Percentiles rank a stretch among this genome's conserved stretches.
Evolutionary conservation across 2,113 vertebrate genomes (phyloP).

Genomic region (Protobothrops mucrosquamatus): DNA sequence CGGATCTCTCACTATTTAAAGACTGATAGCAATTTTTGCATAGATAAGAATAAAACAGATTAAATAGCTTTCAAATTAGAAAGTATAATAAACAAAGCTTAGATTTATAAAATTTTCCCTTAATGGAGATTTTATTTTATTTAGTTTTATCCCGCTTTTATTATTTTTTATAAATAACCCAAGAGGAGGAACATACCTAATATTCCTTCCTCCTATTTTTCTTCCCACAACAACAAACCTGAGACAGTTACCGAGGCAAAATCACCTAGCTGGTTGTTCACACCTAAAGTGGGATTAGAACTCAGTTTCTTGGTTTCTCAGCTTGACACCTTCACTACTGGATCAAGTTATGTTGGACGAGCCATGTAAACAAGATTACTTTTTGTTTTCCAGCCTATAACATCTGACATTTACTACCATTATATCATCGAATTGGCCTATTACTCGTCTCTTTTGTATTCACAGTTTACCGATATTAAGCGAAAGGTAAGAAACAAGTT

Average conservation of each 20-base stretch:
- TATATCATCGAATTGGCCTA: conserved; percentile 91
- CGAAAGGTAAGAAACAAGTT: conserved; percentile 85
- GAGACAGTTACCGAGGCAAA: not conserved
- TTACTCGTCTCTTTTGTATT: conserved; percentile 98
- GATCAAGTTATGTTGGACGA: not conserved
- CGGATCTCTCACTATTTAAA: not conserved
- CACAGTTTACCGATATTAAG: conserved; percentile 97
- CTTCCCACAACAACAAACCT: not conserved
- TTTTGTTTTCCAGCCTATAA: conserved; percentile 79
- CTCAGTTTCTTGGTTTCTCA: not conserved
- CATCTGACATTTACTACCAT: conserved; percentile 84
- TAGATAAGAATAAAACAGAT: not conserved
- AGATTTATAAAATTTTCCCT: not conserved
- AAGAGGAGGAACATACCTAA: not conserved
- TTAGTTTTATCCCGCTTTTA: not conserved
- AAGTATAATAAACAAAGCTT: not conserved
- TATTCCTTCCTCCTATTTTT: not conserved
- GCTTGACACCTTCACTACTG: not conserved
- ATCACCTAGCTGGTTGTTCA: not conserved
- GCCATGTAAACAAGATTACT: conserved; percentile 45
- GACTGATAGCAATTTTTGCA: not conserved
- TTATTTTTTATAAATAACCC: not conserved
- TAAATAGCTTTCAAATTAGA: not conserved
- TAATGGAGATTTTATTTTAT: not conserved
- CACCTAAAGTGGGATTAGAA: not conserved